Conservation (phyloP, 2,113 vertebrate species). For the Tricholaema leucomelas region DNA sequence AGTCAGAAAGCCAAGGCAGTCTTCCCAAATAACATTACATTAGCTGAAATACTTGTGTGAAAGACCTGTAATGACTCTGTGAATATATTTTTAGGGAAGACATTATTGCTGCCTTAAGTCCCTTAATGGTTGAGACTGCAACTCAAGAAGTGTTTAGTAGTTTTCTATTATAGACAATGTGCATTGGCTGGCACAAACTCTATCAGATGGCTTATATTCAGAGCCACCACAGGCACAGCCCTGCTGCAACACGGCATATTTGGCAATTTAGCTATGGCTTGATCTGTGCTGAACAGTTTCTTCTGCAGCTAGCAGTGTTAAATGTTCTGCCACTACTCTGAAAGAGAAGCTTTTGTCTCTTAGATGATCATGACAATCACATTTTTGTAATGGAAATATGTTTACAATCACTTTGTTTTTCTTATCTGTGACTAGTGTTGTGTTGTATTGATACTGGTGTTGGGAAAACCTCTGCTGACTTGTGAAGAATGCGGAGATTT, state of each 20-base stretch:
- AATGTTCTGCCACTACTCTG: background rate
- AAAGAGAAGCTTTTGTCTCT: conserved; percentile 16
- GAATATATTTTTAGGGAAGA: background rate
- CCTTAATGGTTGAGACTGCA: background rate
- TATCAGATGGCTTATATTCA: background rate
- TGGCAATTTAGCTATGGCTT: background rate
- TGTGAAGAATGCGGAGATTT: background rate
- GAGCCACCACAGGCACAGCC: background rate
- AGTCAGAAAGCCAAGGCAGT: background rate
- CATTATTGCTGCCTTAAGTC: background rate
- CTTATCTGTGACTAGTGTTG: background rate
- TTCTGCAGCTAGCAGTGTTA: background rate
- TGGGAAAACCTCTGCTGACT: background rate
- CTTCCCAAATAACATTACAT: background rate
- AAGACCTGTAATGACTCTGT: background rate
- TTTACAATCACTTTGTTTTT: background rate
- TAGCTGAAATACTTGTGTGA: background rate
- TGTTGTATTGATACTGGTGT: background rate
- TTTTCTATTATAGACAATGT: background rate
- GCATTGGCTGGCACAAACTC: background rate
- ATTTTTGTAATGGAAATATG: background rate
- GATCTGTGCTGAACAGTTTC: background rate
- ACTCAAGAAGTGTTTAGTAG: conserved; percentile 6
- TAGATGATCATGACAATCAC: background rate
- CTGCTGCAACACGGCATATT: background rate